Base-by-base conservation (phyloP, 2,888 invertebrate species). In the Ametastegia equiseti region DNA sequence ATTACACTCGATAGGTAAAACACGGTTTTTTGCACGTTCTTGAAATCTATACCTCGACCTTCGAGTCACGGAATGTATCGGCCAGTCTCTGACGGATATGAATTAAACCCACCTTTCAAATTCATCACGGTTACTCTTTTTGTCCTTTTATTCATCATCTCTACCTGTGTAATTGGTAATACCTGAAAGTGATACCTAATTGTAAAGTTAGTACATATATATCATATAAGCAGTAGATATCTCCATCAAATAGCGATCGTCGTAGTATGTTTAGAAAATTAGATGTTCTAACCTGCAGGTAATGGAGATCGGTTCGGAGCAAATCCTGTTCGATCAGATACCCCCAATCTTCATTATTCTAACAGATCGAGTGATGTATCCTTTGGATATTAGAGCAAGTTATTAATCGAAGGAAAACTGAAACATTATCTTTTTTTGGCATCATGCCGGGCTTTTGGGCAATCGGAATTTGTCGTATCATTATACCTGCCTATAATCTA, bases 1-100 rank as follows among this genome's bases (percentile, higher is more conserved):
- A 54, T 54, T 54, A 54, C 27, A 63, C n/a, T 33, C n/a, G 2
- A n/a, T 7, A 63, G 33, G 5, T 33, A n/a, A 63, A 33, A 33
- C 15, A 7, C n/a, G 19, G 15, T 15, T 15, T 33, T 63, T 63
- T 33, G 15, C 7, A 63, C 63, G 33, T 63, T 30, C 30, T n/a
- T 33, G 30, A 33, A 30, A 63, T 33, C 30, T 33, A 67, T 11
- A 19, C 9, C 19, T 67, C 39, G 65, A 67, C 65, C 65, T 67
- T 39, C 36, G 9, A 65, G 23, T 9, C 7, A 3, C n/a, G 39
- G 65, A 67, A 67, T n/a, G 19, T 27, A 19, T 19, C 19, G 23
- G 39, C 65, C 19, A 67, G 39, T 39, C 60, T 60, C n/a, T 67
- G 65, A 67, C 65, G 65, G 19, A 67, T 67, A n/a, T 67, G 65